Base-by-base conservation (phyloP, 2,797 vertebrate genomes). In the Ammospiza maritima region DNA sequence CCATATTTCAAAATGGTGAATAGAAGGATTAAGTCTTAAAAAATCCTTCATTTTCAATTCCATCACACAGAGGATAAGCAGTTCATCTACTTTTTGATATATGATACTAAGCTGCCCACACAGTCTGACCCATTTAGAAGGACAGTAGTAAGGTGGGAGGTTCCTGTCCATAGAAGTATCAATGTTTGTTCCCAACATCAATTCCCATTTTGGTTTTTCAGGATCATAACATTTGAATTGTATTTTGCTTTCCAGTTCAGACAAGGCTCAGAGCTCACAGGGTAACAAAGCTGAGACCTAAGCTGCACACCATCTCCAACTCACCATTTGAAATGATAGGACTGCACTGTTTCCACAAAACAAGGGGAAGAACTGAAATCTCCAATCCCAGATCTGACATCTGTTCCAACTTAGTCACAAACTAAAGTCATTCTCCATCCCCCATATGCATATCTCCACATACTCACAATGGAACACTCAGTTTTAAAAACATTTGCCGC, bases 331-430 rank as follows among this genome's bases (percentile, higher is more conserved):
- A 96, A 96, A 83, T 48, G 9, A 89, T 38, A 88, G 54, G 48
- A 53, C 22, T 72, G 40, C 44, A 53, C 71, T 85, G 69, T 93
- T 89, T 93, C 89, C 72, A 85, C 26, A 80, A 75, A 69, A 82
- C 77, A 89, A 71, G 57, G 57, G 85, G 27, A 89, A 66, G 57
- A 92, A 85, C 53, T 25, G 7, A 96, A 90, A 90, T 61, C 61
- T 77, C 60, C 45, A 69, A 42, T 60, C 80, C 50, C 81, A 90
- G 71, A 90, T 36, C 57, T 0, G 1, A 94, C 92, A 96, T 95
- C 93, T 96, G 94, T 85, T 97, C 69, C 78, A 94, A 58, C 77
- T 96, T 95, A 95, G 81, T 56, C 89, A 96, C 64, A 90, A 94
- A 77, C 69, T 77, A 92, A 94, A 90, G 32, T 85, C 42, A 74